phyloP scores from a whole-genome alignment of 2,888 invertebrate genomes.

The Nowickia ferox region DNA sequence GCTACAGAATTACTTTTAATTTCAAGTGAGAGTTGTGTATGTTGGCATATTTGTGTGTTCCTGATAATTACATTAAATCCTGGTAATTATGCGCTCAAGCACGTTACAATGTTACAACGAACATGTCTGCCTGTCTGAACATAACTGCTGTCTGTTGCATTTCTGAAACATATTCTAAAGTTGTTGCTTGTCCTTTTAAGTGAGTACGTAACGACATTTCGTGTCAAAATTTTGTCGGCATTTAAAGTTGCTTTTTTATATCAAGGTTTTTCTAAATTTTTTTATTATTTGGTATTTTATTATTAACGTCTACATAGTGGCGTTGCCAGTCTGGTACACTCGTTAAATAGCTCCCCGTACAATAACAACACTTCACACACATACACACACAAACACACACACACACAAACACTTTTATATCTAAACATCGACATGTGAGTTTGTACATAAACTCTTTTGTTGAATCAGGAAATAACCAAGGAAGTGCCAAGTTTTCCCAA shows the following conservation, averaged over 20 bases:
- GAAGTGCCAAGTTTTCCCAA: constrained; percentile 70
- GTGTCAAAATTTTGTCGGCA: constrained; percentile 58
- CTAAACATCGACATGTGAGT: neutral
- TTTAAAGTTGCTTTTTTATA: constrained; percentile 56
- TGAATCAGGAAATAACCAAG: constrained; percentile 67
- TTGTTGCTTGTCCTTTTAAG: constrained; percentile 12
- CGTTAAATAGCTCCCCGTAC: constrained; percentile 59
- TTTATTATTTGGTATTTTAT: constrained; percentile 34
- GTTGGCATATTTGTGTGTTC: neutral
- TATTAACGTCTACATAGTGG: constrained; percentile 44
- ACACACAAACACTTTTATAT: neutral
- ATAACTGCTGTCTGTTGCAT: constrained; percentile 9
- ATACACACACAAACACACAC: neutral
- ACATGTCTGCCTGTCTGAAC: constrained; percentile 10
- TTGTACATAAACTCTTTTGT: constrained; percentile 48
- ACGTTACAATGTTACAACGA: neutral
- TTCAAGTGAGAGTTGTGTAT: too few relatives aligned
- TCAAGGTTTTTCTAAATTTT: constrained; percentile 34
- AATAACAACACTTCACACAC: neutral
- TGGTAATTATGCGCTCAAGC: neutral
- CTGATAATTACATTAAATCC: neutral
- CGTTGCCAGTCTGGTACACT: constrained; percentile 69
- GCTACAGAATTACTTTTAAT: too few relatives aligned
- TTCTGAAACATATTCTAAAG: neutral
- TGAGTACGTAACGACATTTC: constrained; percentile 30